These are phyloP conservation scores for Peromyscus melanophrys DNA, from an alignment of 2,797 vertebrate species.

Conservation along the genomic window DNA sequence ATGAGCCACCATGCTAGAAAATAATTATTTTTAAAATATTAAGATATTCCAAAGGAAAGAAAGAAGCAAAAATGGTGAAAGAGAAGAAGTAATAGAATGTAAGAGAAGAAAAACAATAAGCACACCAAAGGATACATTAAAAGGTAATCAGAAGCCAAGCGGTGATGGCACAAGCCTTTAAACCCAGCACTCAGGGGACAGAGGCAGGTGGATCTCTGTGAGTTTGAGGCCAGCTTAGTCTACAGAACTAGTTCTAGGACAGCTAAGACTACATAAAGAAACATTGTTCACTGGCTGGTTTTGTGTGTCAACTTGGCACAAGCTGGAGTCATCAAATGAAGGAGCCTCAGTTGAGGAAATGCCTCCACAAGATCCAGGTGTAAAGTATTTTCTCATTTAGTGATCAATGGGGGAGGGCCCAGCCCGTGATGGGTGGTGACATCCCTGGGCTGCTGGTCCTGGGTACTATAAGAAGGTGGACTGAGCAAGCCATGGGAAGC, in stretches of 20 bases:
- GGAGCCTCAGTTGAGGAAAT: background rate
- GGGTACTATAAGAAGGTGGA: background rate
- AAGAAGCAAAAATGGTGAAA: background rate
- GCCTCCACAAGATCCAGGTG: background rate
- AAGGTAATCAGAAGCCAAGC: background rate
- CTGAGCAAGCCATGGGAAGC: background rate
- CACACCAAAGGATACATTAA: background rate
- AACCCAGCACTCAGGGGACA: background rate
- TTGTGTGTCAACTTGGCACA: background rate
- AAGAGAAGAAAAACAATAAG: background rate
- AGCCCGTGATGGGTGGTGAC: background rate
- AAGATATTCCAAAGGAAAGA: background rate
- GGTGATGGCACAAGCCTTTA: background rate
- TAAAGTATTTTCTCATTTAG: background rate
- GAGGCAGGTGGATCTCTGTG: background rate
- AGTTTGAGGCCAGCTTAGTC: background rate
- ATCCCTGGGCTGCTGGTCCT: background rate
- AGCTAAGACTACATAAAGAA: background rate
- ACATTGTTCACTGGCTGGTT: background rate
- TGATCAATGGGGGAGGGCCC: background rate
- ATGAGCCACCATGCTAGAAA: background rate
- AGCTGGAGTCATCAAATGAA: background rate
- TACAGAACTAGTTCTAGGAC: background rate
- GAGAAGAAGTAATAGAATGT: background rate
- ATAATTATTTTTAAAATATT: background rate